phyloP scores from a whole-genome alignment of 1,140 invertebrate species.

The Ylistrum balloti region DNA sequence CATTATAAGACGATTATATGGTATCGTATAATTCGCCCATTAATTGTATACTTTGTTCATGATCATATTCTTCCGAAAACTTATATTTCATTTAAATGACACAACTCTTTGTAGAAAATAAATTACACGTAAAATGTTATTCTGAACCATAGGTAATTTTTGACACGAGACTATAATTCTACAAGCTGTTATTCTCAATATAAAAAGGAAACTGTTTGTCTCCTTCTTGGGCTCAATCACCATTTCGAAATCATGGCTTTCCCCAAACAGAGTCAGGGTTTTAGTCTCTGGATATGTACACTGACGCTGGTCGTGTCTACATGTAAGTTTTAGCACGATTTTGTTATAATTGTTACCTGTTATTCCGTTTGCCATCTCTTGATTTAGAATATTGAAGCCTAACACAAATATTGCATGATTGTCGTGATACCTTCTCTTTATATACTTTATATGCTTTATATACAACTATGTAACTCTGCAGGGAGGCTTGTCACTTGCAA shows the following conservation, averaged over 20 bases:
- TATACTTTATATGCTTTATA: no score
- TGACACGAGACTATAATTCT: background rate
- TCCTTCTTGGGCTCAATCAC: background rate
- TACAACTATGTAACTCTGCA: no score
- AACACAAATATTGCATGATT: no score
- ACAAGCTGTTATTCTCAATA: background rate
- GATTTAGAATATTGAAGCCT: no score
- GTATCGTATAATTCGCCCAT: background rate
- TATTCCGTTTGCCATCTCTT: no score
- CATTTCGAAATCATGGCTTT: slow-evolving; percentile 5
- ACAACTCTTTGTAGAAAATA: background rate
- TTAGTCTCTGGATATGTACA: background rate
- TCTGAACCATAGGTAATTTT: background rate
- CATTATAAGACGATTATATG: background rate
- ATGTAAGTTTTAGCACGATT: background rate
- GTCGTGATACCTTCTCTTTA: no score
- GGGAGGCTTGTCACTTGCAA: no score
- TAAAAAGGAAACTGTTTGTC: background rate
- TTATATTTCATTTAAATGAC: slow-evolving; percentile 40
- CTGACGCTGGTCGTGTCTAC: background rate
- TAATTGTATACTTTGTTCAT: slow-evolving; percentile 17
- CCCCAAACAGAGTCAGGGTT: background rate
- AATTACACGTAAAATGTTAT: slow-evolving; percentile 1
- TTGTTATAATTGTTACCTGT: no score
- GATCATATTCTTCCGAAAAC: background rate